Percentiles rank a stretch among this genome's conserved stretches.
Evolutionary conservation across 2,888 invertebrate species (phyloP).

Genomic region (Rhamnusium bicolor): DNA sequence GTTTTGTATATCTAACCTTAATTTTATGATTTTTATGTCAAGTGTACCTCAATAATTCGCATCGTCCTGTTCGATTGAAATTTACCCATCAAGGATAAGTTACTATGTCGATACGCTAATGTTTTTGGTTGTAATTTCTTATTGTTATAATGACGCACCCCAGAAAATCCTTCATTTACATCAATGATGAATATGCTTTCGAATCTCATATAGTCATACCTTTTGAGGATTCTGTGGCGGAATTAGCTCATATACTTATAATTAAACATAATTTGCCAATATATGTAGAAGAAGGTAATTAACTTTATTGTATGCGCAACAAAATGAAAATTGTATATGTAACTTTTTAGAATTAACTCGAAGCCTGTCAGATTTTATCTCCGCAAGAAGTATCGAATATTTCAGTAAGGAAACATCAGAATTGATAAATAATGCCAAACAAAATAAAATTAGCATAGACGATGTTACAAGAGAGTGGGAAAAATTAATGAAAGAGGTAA

Average conservation of each 20-base stretch:
- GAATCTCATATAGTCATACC: slow-evolving; percentile 62
- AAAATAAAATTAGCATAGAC: slow-evolving; percentile 80
- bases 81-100: neutral
- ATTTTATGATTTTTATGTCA: no score
- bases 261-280: slow-evolving; percentile 61
- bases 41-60: no score
- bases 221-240: slow-evolving; percentile 61
- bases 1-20: no score
- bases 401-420: slow-evolving; percentile 76
- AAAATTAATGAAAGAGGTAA: slow-evolving; percentile 81
- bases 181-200: slow-evolving; percentile 55
- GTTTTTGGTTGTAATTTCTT: neutral
- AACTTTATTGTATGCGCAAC: neutral
- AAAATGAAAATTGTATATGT: neutral
- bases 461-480: slow-evolving; percentile 86
- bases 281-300: slow-evolving; percentile 68
- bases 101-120: neutral
- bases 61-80: neutral
- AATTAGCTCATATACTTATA: slow-evolving; percentile 64
- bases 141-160: slow-evolving; percentile 21
- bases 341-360: slow-evolving; percentile 48
- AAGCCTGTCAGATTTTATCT: slow-evolving; percentile 76
- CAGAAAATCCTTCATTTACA: slow-evolving; percentile 49
- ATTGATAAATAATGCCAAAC: slow-evolving; percentile 76
- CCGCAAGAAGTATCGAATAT: slow-evolving; percentile 78